These are phyloP conservation scores for Puntigrus tetrazona DNA, from an alignment of 2,113 vertebrate species.

Conservation along the genomic window DNA sequence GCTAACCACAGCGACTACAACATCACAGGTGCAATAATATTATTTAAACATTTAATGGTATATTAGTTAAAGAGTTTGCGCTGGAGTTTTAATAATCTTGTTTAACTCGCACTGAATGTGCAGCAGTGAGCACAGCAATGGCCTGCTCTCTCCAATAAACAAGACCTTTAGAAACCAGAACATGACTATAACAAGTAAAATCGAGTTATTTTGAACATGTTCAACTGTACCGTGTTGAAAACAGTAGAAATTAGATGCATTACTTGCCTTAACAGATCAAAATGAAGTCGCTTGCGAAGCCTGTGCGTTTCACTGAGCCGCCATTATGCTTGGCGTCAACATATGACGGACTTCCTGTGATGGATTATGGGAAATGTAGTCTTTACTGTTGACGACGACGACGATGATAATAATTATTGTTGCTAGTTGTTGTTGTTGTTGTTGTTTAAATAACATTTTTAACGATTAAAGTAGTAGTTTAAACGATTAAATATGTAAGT, in stretches of 20 bases:
- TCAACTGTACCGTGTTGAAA: neutral
- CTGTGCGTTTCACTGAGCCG: slow-evolving; percentile 68
- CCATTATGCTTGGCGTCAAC: slow-evolving; percentile 58
- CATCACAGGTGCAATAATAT: neutral
- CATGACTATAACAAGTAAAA: neutral
- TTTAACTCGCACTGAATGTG: neutral
- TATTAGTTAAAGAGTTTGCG: neutral
- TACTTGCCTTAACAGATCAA: slow-evolving; percentile 34
- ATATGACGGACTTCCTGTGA: slow-evolving; percentile 15
- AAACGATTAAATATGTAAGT: too few species aligned
- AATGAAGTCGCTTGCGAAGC: slow-evolving; percentile 43
- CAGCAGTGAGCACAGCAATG: neutral
- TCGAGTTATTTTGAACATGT: too few species aligned
- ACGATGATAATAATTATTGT: neutral
- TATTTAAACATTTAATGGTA: too few species aligned
- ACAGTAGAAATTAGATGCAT: neutral
- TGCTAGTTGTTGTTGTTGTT: too few species aligned
- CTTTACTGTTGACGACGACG: neutral
- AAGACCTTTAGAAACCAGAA: neutral
- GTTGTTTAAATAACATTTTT: too few species aligned
- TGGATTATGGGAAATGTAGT: slow-evolving; percentile 68
- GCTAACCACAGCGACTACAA: neutral
- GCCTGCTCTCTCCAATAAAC: neutral
- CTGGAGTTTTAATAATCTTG: neutral
- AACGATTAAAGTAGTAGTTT: too few species aligned